Evolutionary conservation across 2,113 vertebrate species (phyloP), one percentile per base, ranked within the genome.

Genomic region (Misgurnus mizolepis): DNA sequence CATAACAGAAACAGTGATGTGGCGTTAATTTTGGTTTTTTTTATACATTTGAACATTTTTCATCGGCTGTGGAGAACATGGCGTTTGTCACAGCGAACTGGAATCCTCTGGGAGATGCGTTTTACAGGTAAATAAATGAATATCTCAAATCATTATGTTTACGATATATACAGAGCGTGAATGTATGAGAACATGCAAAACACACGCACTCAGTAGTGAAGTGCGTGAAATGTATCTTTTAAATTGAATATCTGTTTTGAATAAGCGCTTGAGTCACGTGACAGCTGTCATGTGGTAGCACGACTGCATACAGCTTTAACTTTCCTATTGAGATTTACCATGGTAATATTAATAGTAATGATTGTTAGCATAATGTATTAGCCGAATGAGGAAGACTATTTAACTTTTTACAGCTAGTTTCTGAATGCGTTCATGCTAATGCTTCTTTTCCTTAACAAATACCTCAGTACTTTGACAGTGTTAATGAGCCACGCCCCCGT

Each of bases 31-130:
- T 12, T 7, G 4, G 0, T 2, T 68, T 34, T 72, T 18, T 41
- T 49, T 1, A 39, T 9, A 6, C 15, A 8, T 11, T 3, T 66
- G 22, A 15, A 71, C 49, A 14, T 43, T 11, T 17, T 65, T 43
- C 6, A 17, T n/a, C 14, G 11, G 9, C 9, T 45, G 2, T 41
- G 10, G 3, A 45, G 66, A 66, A n/a, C 6, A 88, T 88, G 87
- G 82, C 88, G 61, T 88, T 88, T 79, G 86, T 89, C 11, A 89
- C 87, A 2, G 87, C 86, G 15, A 89, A 84, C 82, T 88, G 86
- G 87, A 86, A 89, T 22, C 87, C 87, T 15, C 80, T 88, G 27
- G 87, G 86, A 14, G 86, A 85, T 12, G 80, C 84, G 40, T 88
- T 88, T 78, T 88, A 88, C 82, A 89, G 88, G 87, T 87, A 77